A percentile compares a stretch with the other conserved stretches of the same genome.
Conservation (phyloP, 2,888 invertebrate genomes). For the Lasioglossum vierecki region DNA sequence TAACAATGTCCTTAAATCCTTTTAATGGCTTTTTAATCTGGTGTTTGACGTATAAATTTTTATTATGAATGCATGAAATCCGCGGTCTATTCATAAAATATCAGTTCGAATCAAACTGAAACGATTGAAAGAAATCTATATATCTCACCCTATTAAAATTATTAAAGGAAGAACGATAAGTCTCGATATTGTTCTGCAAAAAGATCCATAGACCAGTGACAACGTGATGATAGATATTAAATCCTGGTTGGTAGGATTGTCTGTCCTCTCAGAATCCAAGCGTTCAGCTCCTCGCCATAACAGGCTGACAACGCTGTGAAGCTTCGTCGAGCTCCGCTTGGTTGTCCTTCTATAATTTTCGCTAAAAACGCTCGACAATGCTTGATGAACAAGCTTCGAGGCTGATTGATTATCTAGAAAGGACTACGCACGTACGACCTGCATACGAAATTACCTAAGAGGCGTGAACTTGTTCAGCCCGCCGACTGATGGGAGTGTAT, state of each 20-base stretch:
- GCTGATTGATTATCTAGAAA: slow-evolving; percentile 39
- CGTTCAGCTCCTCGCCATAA: background rate
- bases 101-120: too few relatives aligned
- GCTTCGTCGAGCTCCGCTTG: background rate
- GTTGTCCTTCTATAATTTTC: slow-evolving; percentile 5
- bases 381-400: slow-evolving; percentile 15
- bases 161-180: background rate
- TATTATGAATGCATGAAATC: too few relatives aligned
- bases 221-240: background rate
- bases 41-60: too few relatives aligned
- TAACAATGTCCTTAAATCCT: too few relatives aligned
- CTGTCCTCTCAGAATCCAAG: background rate
- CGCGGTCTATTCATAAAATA: too few relatives aligned
- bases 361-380: slow-evolving; percentile 18
- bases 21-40: too few relatives aligned
- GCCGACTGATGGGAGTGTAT: slow-evolving; percentile 4
- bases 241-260: background rate
- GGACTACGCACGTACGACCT: slow-evolving; percentile 53
- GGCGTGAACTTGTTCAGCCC: slow-evolving; percentile 52
- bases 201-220: too few relatives aligned
- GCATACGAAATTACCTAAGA: slow-evolving; percentile 59
- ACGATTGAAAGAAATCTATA: too few relatives aligned
- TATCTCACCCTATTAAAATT: background rate
- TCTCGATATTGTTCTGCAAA: background rate
- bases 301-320: background rate